Base-by-base conservation (phyloP, 2,113 vertebrate species). In the Pseudorhombus dupliciocellatus region DNA sequence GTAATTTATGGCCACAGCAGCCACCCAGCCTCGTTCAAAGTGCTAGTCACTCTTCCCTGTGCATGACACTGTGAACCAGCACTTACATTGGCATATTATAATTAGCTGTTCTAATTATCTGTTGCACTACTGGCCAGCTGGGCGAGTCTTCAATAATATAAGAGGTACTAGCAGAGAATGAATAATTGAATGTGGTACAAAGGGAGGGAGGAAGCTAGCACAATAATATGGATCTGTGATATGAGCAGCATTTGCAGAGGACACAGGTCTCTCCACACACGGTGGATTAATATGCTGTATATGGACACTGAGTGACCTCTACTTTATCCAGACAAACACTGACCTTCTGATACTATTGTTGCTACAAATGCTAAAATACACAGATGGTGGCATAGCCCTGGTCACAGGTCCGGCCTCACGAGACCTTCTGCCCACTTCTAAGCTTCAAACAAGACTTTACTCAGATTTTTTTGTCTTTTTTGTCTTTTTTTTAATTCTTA, bases 321-420 rank as follows among this genome's bases (percentile, higher is more conserved):
- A n/a, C 9, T 46, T 46, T 31, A 26, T 46, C 79, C 22, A 57
- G 34, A 25, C n/a, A 3, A 66, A 53, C 58, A 3, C 24, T 83
- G 80, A 80, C 71, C 66, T 66, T 76, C 25, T 64, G 51, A 54
- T 78, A 64, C 59, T 57, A 75, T 25, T 59, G 30, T 64, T 73
- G 26, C 28, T 31, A 51, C 68, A 76, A 85, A 87, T 82, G 65
- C 87, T 85, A 58, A 88, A 83, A 73, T 79, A 87, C 85, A 88
- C 67, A 70, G 65, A 82, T 82, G 54, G 58, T 72, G 80, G 84
- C 74, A 82, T 74, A 21, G 70, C 31, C 60, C 56, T 55, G 31
- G 69, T 89, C 77, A 79, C 56, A 53, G n/a, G 22, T 59, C 44
- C 66, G 52, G 52, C 12, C 52, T 69, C 55, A 16, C 46, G n/a